phyloP scores from a whole-genome alignment of 2,888 invertebrate species.

The Colostygia pectinataria region DNA sequence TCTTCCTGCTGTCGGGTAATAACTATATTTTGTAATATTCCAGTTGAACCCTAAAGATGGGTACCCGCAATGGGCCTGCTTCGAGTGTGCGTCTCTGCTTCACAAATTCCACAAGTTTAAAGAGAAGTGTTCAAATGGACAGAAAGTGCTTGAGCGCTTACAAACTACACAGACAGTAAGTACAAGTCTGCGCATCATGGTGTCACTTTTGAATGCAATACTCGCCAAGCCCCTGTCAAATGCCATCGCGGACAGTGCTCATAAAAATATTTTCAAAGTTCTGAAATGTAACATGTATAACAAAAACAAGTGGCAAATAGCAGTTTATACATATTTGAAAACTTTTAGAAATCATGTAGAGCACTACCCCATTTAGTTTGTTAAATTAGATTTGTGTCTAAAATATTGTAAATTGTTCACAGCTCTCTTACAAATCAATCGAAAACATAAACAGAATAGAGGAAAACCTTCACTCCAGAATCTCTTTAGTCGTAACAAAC shows the following conservation, averaged over 20 bases:
- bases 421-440: constrained; percentile 52
- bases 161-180: constrained; percentile 15
- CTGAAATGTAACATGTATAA: too few species aligned
- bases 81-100: constrained; percentile 60
- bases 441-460: constrained; percentile 16
- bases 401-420: constrained; percentile 18
- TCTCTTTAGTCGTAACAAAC: constrained; percentile 10
- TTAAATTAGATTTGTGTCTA: too few species aligned
- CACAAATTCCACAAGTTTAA: constrained; percentile 69
- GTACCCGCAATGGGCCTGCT: constrained; percentile 61
- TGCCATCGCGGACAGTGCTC: too few species aligned
- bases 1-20: too few species aligned
- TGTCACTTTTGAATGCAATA: too few species aligned
- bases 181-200: too few species aligned
- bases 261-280: too few species aligned
- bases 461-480: constrained; percentile 17
- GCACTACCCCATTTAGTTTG: not conserved
- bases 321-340: too few species aligned
- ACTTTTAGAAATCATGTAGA: not conserved
- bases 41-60: constrained; percentile 43
- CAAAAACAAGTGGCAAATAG: too few species aligned
- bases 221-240: too few species aligned
- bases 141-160: constrained; percentile 36
- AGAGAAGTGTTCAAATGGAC: constrained; percentile 59
- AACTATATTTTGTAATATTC: not conserved